phyloP scores from a whole-genome alignment of 2,797 vertebrate genomes.

The Argya squamiceps region DNA sequence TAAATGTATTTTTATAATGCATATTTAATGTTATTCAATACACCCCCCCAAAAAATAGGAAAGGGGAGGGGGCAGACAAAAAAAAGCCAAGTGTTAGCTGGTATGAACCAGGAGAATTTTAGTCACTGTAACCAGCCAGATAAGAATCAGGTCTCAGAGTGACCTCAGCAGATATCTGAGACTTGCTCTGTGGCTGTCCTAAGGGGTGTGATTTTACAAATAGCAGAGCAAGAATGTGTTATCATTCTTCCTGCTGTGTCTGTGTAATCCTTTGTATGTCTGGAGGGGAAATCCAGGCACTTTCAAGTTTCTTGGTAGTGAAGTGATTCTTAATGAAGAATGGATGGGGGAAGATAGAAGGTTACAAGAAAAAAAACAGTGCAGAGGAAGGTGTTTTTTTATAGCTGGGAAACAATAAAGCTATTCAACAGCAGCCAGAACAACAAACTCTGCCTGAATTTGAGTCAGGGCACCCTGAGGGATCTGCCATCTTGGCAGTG shows the following conservation, averaged over 20 bases:
- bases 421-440: background rate
- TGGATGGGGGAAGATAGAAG: background rate
- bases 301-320: background rate
- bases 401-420: background rate
- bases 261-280: background rate
- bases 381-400: background rate
- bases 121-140: background rate
- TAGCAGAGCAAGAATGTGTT: background rate
- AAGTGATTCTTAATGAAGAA: background rate
- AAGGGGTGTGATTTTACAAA: background rate
- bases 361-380: background rate
- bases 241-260: background rate
- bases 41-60: background rate
- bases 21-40: background rate
- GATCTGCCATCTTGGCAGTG: background rate
- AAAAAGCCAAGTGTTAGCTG: background rate
- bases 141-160: background rate
- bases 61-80: accelerated
- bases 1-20: background rate
- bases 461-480: background rate
- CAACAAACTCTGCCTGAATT: background rate
- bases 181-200: background rate
- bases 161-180: background rate
- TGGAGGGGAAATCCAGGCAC: background rate
- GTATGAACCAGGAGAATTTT: background rate